These are phyloP conservation scores for Ptyas mucosa DNA, from an alignment of 2,113 vertebrate genomes.

Conservation along the genomic window DNA sequence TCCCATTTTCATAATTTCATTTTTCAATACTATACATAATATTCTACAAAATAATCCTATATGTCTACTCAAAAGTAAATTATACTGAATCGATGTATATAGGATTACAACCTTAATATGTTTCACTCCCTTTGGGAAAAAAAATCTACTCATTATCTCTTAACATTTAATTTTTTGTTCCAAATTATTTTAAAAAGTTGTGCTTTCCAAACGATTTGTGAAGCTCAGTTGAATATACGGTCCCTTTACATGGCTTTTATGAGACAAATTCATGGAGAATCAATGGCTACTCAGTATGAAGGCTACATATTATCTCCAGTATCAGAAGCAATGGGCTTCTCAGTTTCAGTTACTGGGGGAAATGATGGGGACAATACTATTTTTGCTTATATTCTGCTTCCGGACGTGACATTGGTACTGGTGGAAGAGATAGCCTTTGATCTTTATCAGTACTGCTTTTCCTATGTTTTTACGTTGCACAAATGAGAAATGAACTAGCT, in stretches of 20 bases:
- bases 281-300: not conserved
- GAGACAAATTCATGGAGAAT: not conserved
- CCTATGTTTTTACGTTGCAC: not conserved
- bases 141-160: not conserved
- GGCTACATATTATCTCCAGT: not conserved
- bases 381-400: not conserved
- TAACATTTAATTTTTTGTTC: not conserved
- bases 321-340: not conserved
- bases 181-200: not conserved
- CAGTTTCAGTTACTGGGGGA: not conserved
- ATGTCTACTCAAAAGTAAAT: not conserved
- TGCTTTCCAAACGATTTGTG: not conserved
- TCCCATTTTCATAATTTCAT: conserved; percentile 30
- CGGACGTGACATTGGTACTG: not conserved
- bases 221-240: not conserved
- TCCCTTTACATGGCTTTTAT: not conserved
- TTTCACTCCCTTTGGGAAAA: not conserved
- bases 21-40: not conserved
- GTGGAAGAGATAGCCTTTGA: not conserved
- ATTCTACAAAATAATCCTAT: not conserved
- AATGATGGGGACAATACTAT: not conserved
- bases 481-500: not conserved
- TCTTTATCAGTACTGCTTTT: not conserved
- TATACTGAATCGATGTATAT: not conserved
- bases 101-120: conserved; percentile 2